Evolutionary conservation across 2,888 invertebrate genomes (phyloP), one percentile per base, ranked within the genome.

Genomic region (Cetonia aurata): DNA sequence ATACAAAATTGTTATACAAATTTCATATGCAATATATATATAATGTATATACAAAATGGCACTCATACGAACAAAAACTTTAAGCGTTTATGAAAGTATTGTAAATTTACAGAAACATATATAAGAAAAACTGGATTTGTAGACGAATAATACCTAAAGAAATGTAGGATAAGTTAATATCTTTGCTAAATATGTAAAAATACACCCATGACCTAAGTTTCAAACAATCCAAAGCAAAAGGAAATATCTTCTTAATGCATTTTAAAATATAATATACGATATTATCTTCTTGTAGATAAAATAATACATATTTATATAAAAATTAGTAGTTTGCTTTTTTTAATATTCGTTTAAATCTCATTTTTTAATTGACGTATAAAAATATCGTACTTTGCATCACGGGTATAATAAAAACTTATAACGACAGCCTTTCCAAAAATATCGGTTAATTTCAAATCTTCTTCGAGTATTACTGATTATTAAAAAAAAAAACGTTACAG

Each of bases 291-390:
- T 48, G n/a, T 25, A 48, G 46, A 25, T 59, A 59, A 25, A 13
- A 42, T 17, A 42, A 55, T 55, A 53, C 44, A 44, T 15, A 9
- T 33, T 17, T 42, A 66, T 46, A 67, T 46, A 60, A 41, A 69
- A 57, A 69, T 48, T 42, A 41, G 42, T 62, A 65, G 56, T 65
- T 56, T 31, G 56, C 46, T 53, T 41, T 50, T 57, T 12, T 19
- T 70, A 53, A 74, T 72, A 67, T 71, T 60, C 56, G 70, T 70
- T 59, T 59, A 59, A 62, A 62, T 62, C 62, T 62, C 62, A 48
- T 60, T 75, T n/a, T n/a, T 69, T 76, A 76, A 76, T 76, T 76
- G 76, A 76, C 76, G 73, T 76, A 76, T 73, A 76, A 76, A 76
- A 76, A 76, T 76, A 76, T 74, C 69, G 59, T 70, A 62, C 48